Percentiles rank a stretch among this genome's conserved stretches.
Evolutionary conservation across 64 coral and sea anemone species (phyloP).

Genomic region (Stichodactyla mertensii): DNA sequence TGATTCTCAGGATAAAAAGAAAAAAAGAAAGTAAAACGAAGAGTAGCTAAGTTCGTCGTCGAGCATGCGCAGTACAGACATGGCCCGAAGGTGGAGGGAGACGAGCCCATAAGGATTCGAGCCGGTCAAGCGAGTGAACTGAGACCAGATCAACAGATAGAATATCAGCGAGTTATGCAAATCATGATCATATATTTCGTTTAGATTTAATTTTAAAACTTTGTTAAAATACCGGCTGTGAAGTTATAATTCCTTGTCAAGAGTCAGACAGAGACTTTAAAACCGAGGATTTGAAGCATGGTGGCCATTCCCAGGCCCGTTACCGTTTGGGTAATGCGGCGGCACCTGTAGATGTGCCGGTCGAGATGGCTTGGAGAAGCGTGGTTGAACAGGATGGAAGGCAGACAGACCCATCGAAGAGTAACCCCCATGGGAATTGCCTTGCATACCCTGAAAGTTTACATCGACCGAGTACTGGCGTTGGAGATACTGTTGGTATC

Average conservation of each 20-base stretch:
- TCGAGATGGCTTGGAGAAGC: slow-evolving; percentile 31
- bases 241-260: not conserved
- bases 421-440: slow-evolving; percentile 36
- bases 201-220: not conserved
- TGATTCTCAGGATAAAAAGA: too few species aligned
- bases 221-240: not conserved
- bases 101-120: too few species aligned
- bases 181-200: not conserved
- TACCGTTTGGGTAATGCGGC: slow-evolving; percentile 34
- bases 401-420: slow-evolving; percentile 44
- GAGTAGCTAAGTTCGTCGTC: too few species aligned
- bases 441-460: slow-evolving; percentile 55
- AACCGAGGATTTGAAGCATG: slow-evolving; percentile 82
- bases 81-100: too few species aligned
- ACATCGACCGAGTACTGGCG: slow-evolving; percentile 71
- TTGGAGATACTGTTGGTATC: slow-evolving; percentile 70
- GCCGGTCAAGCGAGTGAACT: not conserved
- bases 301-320: slow-evolving; percentile 26
- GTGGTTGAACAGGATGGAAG: slow-evolving; percentile 65
- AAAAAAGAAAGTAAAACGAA: too few species aligned
- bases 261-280: slow-evolving; percentile 14
- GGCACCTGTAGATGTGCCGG: slow-evolving; percentile 75
- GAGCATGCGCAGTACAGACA: too few species aligned
- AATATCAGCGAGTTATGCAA: not conserved
- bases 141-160: not conserved